A percentile compares a stretch with the other conserved stretches of the same genome.
Evolutionary conservation across 2,797 vertebrate genomes (phyloP).

Genomic region (Arctocebus calabarensis): DNA sequence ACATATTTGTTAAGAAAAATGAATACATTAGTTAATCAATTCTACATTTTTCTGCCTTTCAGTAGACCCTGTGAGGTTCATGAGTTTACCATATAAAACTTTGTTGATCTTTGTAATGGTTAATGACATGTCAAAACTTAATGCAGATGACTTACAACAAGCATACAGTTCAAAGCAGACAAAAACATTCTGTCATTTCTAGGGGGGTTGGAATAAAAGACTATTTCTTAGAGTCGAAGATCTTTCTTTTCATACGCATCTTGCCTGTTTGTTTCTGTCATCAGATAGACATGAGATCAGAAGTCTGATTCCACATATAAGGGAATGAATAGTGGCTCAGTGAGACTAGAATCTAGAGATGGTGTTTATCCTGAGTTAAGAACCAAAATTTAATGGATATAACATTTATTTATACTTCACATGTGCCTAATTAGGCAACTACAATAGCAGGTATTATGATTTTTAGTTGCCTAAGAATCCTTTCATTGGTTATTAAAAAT

Average conservation of each 20-base stretch:
- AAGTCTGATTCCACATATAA: neutral
- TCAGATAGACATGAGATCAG: neutral
- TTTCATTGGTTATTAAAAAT: neutral
- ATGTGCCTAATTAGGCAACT: neutral
- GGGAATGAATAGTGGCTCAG: neutral
- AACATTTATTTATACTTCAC: neutral
- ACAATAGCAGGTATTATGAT: neutral
- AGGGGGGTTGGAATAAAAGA: neutral
- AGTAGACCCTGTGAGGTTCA: neutral
- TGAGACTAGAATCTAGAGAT: neutral
- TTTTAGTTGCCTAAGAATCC: neutral
- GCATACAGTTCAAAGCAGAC: neutral
- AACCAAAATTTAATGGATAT: conserved; percentile 13
- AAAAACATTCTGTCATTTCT: neutral
- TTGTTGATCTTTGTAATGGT: neutral
- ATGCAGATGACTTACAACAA: neutral
- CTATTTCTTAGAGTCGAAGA: neutral
- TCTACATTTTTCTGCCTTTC: neutral
- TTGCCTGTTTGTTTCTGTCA: neutral
- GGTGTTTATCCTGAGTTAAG: neutral
- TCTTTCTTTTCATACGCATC: neutral
- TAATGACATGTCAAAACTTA: neutral
- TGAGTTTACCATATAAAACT: conserved; percentile 27
- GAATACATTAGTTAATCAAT: neutral
- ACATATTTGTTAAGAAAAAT: neutral